phyloP scores from a whole-genome alignment of 2,888 invertebrate species.

The Nudaria mundana region DNA sequence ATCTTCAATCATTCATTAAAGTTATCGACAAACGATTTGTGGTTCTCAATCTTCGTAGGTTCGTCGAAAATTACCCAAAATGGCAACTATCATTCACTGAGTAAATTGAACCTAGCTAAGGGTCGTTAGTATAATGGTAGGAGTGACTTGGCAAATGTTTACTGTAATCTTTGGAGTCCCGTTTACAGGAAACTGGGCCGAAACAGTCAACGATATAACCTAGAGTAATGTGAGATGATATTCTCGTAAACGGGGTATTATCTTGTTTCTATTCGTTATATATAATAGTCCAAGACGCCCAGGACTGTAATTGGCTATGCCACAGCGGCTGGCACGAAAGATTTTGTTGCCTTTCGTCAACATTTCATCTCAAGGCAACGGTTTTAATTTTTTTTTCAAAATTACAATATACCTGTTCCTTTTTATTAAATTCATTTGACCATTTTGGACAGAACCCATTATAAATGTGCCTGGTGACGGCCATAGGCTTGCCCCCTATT shows the following conservation, averaged over 20 bases:
- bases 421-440: too few species aligned
- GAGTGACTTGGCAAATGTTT: conserved; percentile 24
- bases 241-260: not conserved
- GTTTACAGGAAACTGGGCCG: conserved; percentile 1
- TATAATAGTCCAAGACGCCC: too few species aligned
- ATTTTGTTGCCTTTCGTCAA: too few species aligned
- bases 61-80: conserved; percentile 4
- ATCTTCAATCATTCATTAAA: conserved; percentile 9
- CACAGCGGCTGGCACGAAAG: too few species aligned
- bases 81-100: conserved; percentile 16
- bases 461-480: too few species aligned
- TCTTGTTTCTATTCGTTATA: too few species aligned
- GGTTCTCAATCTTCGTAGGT: conserved; percentile 12
- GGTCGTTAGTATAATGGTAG: conserved; percentile 24
- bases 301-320: too few species aligned
- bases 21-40: conserved; percentile 23
- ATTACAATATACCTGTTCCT: too few species aligned
- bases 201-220: not conserved
- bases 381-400: too few species aligned
- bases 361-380: too few species aligned
- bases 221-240: not conserved
- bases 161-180: conserved; percentile 9
- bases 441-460: too few species aligned
- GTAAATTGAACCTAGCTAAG: conserved; percentile 16
- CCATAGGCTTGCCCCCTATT: too few species aligned